Evolutionary conservation across 1,140 invertebrate species (phyloP).

Genomic region (Mamestra configurata): DNA sequence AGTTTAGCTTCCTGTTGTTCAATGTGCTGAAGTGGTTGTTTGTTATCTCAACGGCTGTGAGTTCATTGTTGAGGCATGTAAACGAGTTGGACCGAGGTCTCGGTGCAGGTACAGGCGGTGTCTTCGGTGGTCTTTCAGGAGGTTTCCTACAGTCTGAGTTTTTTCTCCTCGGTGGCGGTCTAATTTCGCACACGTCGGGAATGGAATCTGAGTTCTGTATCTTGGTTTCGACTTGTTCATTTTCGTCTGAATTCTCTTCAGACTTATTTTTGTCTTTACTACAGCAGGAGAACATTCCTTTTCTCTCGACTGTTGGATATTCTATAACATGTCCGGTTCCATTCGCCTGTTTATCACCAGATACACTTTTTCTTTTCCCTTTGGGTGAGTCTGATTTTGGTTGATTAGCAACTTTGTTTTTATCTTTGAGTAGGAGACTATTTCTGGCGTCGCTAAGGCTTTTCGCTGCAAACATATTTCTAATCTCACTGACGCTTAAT

Average conservation of each 20-base stretch:
- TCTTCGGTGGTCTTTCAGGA: constrained; percentile 90
- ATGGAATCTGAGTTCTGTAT: constrained; percentile 81
- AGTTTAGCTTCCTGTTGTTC: constrained; percentile 84
- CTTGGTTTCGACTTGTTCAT: constrained; percentile 74
- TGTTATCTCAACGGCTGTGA: constrained; percentile 80
- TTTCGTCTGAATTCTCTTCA: constrained; percentile 79
- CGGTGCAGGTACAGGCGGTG: constrained; percentile 85
- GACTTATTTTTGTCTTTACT: constrained; percentile 88
- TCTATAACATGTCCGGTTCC: constrained; percentile 89
- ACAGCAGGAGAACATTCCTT: constrained; percentile 91
- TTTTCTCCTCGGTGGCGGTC: constrained; percentile 89
- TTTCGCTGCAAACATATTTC: constrained; percentile 86
- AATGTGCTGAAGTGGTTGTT: constrained; percentile 84
- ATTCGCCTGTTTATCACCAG: constrained; percentile 76
- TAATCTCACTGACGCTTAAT: constrained; percentile 86
- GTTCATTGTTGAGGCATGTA: constrained; percentile 81
- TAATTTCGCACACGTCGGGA: constrained; percentile 84
- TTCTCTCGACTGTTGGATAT: constrained; percentile 90
- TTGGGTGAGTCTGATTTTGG: constrained; percentile 83
- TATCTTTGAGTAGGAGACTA: constrained; percentile 86
- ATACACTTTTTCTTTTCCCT: constrained; percentile 84
- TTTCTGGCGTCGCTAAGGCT: constrained; percentile 86
- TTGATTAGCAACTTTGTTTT: constrained; percentile 72
- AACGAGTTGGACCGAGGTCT: constrained; percentile 88
- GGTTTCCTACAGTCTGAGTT: constrained; percentile 85